A percentile compares a stretch with the other conserved stretches of the same genome.
These are phyloP conservation scores for Ophioninae sp. DNA, from an alignment of 2,888 invertebrate species.

Conservation along the genomic window DNA sequence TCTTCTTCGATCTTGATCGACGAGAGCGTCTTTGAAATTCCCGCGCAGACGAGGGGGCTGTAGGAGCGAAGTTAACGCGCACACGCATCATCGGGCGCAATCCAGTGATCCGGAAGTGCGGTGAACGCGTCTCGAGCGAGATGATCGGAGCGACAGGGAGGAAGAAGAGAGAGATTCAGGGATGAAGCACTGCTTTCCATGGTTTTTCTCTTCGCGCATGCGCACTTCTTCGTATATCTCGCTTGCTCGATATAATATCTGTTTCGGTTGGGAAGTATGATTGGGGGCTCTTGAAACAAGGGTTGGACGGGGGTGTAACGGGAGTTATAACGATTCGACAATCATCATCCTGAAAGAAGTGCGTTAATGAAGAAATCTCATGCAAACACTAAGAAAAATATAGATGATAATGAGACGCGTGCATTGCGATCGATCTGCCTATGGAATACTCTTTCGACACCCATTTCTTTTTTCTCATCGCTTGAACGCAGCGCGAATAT, in stretches of 20 bases:
- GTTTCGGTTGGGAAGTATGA: not conserved
- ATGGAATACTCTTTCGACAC: not conserved
- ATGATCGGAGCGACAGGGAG: not conserved
- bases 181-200: not conserved
- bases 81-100: not conserved
- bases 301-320: slow-evolving; percentile 46
- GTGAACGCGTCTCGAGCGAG: not conserved
- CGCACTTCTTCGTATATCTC: slow-evolving; percentile 6
- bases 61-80: slow-evolving; percentile 7
- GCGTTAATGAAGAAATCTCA: slow-evolving; percentile 60
- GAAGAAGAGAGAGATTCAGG: not conserved
- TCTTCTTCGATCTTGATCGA: slow-evolving; percentile 20
- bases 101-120: not conserved
- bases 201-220: slow-evolving; percentile 17
- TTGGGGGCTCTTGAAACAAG: slow-evolving; percentile 24
- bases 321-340: slow-evolving; percentile 62
- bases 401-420: not conserved
- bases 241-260: slow-evolving; percentile 63
- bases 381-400: slow-evolving; percentile 73
- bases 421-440: not conserved
- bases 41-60: not conserved
- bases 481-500: slow-evolving; percentile 29
- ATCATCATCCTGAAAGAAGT: slow-evolving; percentile 71
- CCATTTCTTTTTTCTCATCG: slow-evolving; percentile 10
- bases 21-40: slow-evolving; percentile 5